Conservation (phyloP, 2,113 vertebrate genomes). For the Poeciliopsis turrubarensis region DNA sequence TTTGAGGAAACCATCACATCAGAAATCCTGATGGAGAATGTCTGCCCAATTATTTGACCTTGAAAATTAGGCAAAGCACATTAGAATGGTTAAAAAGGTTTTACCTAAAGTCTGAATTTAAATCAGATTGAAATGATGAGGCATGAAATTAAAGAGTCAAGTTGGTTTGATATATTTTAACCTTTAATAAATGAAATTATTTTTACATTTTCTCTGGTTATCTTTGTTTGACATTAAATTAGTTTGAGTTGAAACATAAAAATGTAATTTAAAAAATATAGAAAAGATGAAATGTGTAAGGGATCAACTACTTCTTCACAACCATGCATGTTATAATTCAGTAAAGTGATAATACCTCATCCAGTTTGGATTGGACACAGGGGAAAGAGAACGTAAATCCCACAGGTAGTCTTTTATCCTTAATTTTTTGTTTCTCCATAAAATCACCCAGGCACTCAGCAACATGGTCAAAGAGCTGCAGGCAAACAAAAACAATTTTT, state of each 20-base stretch:
- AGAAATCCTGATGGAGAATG: too few relatives aligned
- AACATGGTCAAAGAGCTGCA: constrained; percentile 94
- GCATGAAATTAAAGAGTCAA: too few relatives aligned
- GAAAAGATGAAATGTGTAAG: not conserved
- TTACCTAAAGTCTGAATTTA: too few relatives aligned
- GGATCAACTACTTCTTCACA: not conserved
- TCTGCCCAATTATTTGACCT: too few relatives aligned
- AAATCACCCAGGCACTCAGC: constrained; percentile 97
- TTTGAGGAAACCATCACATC: too few relatives aligned
- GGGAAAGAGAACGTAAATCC: constrained; percentile 99
- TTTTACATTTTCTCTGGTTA: too few relatives aligned
- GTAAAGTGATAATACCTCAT: constrained; percentile 84
- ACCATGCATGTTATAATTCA: not conserved
- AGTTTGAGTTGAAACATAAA: not conserved
- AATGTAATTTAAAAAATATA: not conserved
- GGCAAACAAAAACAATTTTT: constrained; percentile 12
- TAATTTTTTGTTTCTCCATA: constrained; percentile 97
- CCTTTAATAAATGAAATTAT: too few relatives aligned
- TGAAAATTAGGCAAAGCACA: too few relatives aligned
- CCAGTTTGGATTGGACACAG: constrained; percentile 90
- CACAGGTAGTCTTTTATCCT: constrained; percentile 95
- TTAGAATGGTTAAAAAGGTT: too few relatives aligned
- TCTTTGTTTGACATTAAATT: too few relatives aligned
- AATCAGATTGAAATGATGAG: too few relatives aligned
- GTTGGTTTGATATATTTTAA: too few relatives aligned